Base-by-base conservation (phyloP, 1,140 invertebrate species). In the Brachionus koreanus region DNA sequence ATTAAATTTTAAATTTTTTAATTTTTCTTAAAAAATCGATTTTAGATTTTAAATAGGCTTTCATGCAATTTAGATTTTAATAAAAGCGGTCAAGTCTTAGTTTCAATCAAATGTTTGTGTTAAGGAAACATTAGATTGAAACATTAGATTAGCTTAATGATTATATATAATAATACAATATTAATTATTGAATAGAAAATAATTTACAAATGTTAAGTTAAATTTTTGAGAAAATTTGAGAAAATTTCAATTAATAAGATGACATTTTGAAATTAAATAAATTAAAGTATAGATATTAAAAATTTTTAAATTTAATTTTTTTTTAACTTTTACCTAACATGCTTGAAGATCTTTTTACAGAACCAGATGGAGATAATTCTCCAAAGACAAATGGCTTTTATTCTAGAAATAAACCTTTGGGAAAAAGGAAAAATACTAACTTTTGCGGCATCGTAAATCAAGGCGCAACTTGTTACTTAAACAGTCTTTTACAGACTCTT, bases 381-480 rank as follows among this genome's bases (percentile, higher is more conserved):
- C 25, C 37, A 0, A 74, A 39, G 37, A 25, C 9, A 74, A 46
- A 43, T 23, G 19, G 35, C 23, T 9, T 13, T 74, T 25, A 74
- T 46, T 74, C 69, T 25, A 39, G 9, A 79, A 19, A 23, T 23
- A 72, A n/a, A 29, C 86, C 86, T 3, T 85, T 85, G 23, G 19
- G 79, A 49, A 85, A 84, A 12, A 65, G 87, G 52, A 72, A 76
- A 5, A 77, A 85, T n/a, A 85, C 84, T 76, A 83, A 84, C 6
- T 82, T 89, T 29, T 85, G 85, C 83, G 88, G 88, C 2, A 87
- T 89, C 39, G 83, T 84, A 29, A 89, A 89, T 81, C 87, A 87
- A 83, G 88, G 88, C 49, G 86, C 87, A 3, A 89, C 88, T 6
- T 89, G 88, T 82, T 89, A 88, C 82, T 83, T 89, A 4, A 89